Conservation (phyloP, 2,888 invertebrate genomes). For the Apamea anceps region DNA sequence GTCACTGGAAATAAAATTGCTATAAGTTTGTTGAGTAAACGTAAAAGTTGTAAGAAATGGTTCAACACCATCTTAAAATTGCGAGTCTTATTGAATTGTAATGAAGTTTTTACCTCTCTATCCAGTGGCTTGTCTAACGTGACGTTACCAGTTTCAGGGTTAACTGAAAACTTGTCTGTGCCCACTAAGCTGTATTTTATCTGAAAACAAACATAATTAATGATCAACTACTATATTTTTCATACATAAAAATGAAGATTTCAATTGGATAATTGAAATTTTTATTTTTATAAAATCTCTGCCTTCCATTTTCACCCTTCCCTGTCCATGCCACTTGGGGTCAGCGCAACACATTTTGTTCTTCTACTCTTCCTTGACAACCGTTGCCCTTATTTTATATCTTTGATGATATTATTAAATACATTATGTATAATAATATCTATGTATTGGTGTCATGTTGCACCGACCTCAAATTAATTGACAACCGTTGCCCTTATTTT, state of each 20-base stretch:
- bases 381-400: neutral
- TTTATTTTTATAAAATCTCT: neutral
- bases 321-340: no score
- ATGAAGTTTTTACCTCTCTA: conserved; percentile 92
- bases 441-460: no score
- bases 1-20: neutral
- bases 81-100: neutral
- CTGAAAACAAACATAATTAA: conserved; percentile 74
- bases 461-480: no score
- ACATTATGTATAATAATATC: no score
- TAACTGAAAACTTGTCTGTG: conserved; percentile 95
- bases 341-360: neutral
- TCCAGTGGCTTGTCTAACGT: conserved; percentile 94
- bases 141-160: conserved; percentile 94
- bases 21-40: neutral
- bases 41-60: neutral
- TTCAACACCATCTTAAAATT: neutral
- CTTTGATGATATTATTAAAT: neutral
- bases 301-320: no score
- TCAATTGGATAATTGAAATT: neutral
- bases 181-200: conserved; percentile 93
- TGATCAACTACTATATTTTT: neutral
- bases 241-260: no score
- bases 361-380: neutral
- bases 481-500: neutral